Base-by-base conservation (phyloP, 1,140 invertebrate genomes). In the Papilio glaucus region DNA sequence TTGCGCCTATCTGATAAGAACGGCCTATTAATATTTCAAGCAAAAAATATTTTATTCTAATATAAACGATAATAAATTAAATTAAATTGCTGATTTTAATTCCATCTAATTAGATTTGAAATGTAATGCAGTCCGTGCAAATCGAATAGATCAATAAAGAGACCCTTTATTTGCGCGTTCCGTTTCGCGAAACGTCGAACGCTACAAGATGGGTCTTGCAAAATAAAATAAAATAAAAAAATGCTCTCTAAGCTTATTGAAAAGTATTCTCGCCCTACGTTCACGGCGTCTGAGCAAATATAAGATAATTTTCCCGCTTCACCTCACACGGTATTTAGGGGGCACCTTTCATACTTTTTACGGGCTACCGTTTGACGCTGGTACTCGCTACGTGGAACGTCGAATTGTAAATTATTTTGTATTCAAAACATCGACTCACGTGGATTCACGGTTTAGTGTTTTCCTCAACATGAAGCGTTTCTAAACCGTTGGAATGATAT, bases 251-350 rank as follows among this genome's bases (percentile, higher is more conserved):
- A 92, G 90, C 90, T 92, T 92, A 92, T 92, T 92, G 90, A 90
- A 92, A 89, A 90, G 90, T 92, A 89, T 90, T 90, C 86, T 83
- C 90, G 88, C 88, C 90, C 90, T 78, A 82, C 83, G 88, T 92
- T 92, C 88, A 92, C 90, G 90, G 85, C 80, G 77, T 90, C 86
- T 90, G 90, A 90, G 82, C 90, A 92, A 92, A 92, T 92, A 92
- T 92, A 92, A 92, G 90, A 92, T 92, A 92, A 92, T 92, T 92
- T 90, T 92, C 78, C 68, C 87, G 88, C 88, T 90, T 83, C 88
- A 87, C 84, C 84, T 90, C 85, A 90, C 90, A 70, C 83, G 90
- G 87, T 92, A 92, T 92, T 92, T 92, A 92, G 88, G 88, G 87
- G 90, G 83, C 84, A 92, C 90, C 88, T 90, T 90, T 90, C 87